Conservation (phyloP, 2,113 vertebrate species). For the Ptychochromis oligacanthus region DNA sequence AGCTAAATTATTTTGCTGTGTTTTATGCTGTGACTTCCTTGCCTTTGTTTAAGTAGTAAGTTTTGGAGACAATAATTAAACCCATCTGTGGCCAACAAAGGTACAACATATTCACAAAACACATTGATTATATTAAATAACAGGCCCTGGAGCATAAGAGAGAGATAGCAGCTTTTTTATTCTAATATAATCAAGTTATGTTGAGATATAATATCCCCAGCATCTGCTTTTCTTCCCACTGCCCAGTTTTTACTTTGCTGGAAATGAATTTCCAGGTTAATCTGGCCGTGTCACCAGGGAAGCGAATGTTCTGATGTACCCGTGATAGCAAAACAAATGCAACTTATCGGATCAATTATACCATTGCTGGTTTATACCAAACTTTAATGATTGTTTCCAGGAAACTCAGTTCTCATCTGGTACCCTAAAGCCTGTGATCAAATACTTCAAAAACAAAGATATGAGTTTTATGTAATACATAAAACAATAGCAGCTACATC, state of each 20-base stretch:
- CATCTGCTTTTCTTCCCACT: neutral
- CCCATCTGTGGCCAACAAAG: slow-evolving; percentile 3
- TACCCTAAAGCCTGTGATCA: neutral
- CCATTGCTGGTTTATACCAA: neutral
- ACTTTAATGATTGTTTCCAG: neutral
- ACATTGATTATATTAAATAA: slow-evolving; percentile 52
- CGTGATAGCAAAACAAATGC: slow-evolving; percentile 4
- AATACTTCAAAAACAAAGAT: neutral
- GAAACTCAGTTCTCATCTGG: neutral
- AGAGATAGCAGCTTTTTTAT: slow-evolving; percentile 33
- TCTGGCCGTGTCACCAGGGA: slow-evolving; percentile 3
- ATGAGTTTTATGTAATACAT: neutral
- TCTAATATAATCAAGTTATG: slow-evolving; percentile 47
- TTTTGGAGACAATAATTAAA: neutral
- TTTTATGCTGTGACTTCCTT: neutral
- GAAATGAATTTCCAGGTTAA: slow-evolving; percentile 36
- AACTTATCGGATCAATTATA: slow-evolving; percentile 8
- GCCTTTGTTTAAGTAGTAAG: neutral
- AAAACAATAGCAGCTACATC: neutral
- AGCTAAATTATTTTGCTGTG: neutral
- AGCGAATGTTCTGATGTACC: slow-evolving; percentile 23
- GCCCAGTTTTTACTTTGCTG: slow-evolving; percentile 13
- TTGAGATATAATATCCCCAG: neutral
- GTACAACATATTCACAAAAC: slow-evolving; percentile 31
- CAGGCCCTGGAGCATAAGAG: slow-evolving; percentile 19